phyloP scores from a whole-genome alignment of 2,888 invertebrate species.

The Acleris holmiana region DNA sequence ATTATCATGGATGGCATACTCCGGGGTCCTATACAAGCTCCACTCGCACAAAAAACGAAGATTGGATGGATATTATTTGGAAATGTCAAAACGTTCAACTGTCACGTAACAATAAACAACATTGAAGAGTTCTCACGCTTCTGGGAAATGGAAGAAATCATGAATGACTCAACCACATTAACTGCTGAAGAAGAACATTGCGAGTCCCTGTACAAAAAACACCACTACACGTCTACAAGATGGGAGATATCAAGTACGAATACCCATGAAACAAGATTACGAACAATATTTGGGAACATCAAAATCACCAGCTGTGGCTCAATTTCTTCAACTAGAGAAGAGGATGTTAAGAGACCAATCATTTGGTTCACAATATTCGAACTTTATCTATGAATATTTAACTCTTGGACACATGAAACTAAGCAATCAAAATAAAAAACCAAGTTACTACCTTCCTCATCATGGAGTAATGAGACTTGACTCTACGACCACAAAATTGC shows the following conservation, averaged over 20 bases:
- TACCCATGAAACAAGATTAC: slow-evolving; percentile 20
- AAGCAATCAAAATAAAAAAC: neutral
- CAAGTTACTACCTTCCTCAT: slow-evolving; percentile 20
- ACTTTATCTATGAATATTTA: slow-evolving; percentile 22
- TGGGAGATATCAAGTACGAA: slow-evolving; percentile 6
- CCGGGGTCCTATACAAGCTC: slow-evolving; percentile 2
- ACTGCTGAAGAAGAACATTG: slow-evolving; percentile 4
- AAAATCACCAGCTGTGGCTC: slow-evolving; percentile 16
- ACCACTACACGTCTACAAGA: neutral
- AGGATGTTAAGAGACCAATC: neutral
- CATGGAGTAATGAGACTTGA: slow-evolving; percentile 17
- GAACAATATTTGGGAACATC: slow-evolving; percentile 6
- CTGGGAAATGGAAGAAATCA: slow-evolving; percentile 25
- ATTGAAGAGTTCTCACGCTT: neutral
- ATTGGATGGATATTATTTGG: slow-evolving; percentile 33
- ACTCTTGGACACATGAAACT: slow-evolving; percentile 23
- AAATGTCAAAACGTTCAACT: slow-evolving; percentile 13
- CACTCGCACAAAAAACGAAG: slow-evolving; percentile 37
- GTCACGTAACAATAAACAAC: slow-evolving; percentile 13
- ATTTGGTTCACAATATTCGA: neutral
- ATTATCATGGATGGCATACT: slow-evolving; percentile 34
- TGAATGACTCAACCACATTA: neutral
- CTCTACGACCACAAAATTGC: slow-evolving; percentile 20
- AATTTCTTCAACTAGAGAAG: slow-evolving; percentile 13
- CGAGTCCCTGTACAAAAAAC: neutral